Evolutionary conservation across 1,140 invertebrate genomes (phyloP).

Genomic region (Pseudomyrmex dendroicus): DNA sequence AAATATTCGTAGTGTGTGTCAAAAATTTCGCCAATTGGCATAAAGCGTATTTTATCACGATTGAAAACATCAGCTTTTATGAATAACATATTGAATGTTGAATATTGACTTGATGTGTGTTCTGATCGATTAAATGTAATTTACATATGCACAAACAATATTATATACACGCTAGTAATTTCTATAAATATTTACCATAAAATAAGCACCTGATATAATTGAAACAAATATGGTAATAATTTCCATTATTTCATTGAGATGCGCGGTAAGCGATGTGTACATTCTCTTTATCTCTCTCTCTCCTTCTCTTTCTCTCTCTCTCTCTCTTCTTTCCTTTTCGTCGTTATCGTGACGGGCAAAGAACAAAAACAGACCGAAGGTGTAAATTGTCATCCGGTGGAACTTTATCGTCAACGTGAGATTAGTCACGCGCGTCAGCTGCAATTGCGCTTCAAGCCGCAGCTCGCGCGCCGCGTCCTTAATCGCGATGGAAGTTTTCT

Average conservation of each 20-base stretch:
- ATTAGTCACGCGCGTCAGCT: constrained; percentile 63
- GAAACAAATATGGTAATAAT: constrained; percentile 74
- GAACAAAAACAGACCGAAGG: constrained; percentile 63
- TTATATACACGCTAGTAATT: background rate
- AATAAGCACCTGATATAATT: constrained; percentile 75
- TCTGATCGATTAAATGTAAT: background rate
- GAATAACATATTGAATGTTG: constrained; percentile 10
- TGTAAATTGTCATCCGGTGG: constrained; percentile 36
- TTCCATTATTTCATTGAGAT: constrained; percentile 15
- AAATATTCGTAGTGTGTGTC: too few species aligned
- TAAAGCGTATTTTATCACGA: constrained; percentile 3
- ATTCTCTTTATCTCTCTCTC: too few species aligned
- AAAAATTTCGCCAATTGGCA: too few species aligned
- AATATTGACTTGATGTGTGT: background rate
- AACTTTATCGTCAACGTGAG: constrained; percentile 43
- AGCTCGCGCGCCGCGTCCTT: constrained; percentile 19
- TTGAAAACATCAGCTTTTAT: too few species aligned
- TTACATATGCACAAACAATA: constrained; percentile 9
- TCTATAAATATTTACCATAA: constrained; percentile 69
- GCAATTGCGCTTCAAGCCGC: constrained; percentile 51
- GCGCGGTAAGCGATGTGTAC: background rate
- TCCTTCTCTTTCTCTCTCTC: too few species aligned
- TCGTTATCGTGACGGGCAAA: constrained; percentile 40
- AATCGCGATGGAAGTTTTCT: constrained; percentile 22
- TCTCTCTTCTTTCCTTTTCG: constrained; percentile 11